These are phyloP conservation scores for Oscheius sp. DNA, from an alignment of 2,888 invertebrate species.

Conservation along the genomic window DNA sequence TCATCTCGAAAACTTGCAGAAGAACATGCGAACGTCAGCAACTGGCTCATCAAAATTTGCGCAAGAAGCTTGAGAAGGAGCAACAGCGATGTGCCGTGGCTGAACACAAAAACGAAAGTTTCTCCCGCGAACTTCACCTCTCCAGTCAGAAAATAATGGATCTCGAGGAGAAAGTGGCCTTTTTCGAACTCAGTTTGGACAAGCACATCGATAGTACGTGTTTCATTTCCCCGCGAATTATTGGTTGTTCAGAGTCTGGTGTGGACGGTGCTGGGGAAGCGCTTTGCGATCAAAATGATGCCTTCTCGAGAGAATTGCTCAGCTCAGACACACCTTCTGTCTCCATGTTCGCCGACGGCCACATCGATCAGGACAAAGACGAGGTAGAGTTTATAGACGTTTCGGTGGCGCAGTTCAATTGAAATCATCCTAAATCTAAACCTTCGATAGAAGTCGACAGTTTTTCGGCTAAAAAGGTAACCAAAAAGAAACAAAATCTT, in stretches of 20 bases:
- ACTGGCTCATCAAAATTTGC: neutral
- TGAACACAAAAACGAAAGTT: neutral
- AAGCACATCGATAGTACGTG: neutral
- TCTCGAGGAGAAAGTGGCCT: slow-evolving; percentile 20
- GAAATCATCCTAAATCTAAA: too few species aligned
- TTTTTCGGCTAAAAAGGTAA: neutral
- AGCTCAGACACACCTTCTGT: slow-evolving; percentile 36
- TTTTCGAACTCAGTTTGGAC: neutral
- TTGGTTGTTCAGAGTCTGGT: neutral
- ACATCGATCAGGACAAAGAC: slow-evolving; percentile 38
- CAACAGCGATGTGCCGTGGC: slow-evolving; percentile 2
- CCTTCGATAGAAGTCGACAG: too few species aligned
- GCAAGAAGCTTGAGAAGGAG: slow-evolving; percentile 17
- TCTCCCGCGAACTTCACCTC: neutral
- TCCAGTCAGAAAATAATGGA: slow-evolving; percentile 21
- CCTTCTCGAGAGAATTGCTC: slow-evolving; percentile 17
- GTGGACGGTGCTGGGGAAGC: slow-evolving; percentile 36
- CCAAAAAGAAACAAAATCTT: neutral
- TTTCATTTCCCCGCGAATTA: neutral
- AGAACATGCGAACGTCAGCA: neutral
- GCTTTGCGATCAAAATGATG: slow-evolving; percentile 28
- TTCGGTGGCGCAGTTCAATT: neutral
- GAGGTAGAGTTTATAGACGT: slow-evolving; percentile 22
- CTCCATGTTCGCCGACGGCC: slow-evolving; percentile 35
- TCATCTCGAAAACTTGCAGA: neutral